phyloP scores from a whole-genome alignment of 2,888 invertebrate genomes.

The Polymixis flavicincta region DNA sequence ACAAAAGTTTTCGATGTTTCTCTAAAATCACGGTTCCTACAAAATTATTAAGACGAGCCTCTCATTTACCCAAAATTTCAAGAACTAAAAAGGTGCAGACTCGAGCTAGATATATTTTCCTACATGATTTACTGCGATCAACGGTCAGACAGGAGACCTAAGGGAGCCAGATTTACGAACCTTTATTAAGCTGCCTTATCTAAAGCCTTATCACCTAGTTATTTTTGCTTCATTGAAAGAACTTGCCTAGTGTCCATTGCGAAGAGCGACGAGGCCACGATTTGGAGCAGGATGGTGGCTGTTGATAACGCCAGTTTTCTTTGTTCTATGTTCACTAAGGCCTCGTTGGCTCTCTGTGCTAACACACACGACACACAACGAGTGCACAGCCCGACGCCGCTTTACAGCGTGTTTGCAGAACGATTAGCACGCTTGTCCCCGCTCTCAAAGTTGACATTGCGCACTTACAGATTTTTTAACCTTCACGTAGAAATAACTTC shows the following conservation, averaged over 20 bases:
- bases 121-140: constrained; percentile 21
- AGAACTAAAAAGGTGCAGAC: background rate
- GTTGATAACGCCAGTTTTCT: constrained; percentile 73
- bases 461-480: constrained; percentile 87
- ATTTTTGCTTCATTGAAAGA: constrained; percentile 23
- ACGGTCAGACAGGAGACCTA: constrained; percentile 5
- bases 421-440: constrained; percentile 87
- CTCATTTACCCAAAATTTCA: background rate
- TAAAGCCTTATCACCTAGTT: constrained; percentile 25
- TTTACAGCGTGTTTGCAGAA: constrained; percentile 85
- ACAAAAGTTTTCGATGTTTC: background rate
- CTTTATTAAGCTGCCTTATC: constrained; percentile 33
- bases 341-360: constrained; percentile 81
- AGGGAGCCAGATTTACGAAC: constrained; percentile 14
- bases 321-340: constrained; percentile 79
- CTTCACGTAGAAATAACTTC: constrained; percentile 83
- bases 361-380: constrained; percentile 82
- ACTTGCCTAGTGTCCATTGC: constrained; percentile 84
- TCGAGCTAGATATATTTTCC: background rate
- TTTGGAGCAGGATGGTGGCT: constrained; percentile 67
- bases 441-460: constrained; percentile 87
- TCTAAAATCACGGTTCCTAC: background rate
- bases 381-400: constrained; percentile 78
- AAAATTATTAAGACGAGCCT: background rate
- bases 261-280: constrained; percentile 69